These are phyloP conservation scores for Poeciliopsis infans DNA, from an alignment of 2,797 vertebrate genomes.

Conservation along the genomic window DNA sequence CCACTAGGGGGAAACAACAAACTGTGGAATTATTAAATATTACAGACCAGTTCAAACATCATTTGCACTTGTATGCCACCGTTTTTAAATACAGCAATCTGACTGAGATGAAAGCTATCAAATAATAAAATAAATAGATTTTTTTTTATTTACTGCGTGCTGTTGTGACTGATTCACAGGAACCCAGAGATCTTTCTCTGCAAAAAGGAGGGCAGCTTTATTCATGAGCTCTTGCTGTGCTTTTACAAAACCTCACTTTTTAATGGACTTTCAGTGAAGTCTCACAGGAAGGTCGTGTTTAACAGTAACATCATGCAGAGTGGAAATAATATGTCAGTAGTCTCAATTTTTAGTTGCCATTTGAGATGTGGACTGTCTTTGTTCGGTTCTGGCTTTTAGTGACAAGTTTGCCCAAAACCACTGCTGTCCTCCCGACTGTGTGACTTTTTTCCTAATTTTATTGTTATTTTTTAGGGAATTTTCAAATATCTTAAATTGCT, in stretches of 20 bases:
- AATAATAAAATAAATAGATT: constrained; percentile 42
- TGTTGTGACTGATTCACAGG: constrained; percentile 26
- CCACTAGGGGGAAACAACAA: constrained; percentile 80
- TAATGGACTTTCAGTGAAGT: constrained; percentile 40
- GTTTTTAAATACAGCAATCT: constrained; percentile 27
- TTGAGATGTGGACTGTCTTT: constrained; percentile 28
- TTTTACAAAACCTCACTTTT: constrained; percentile 51
- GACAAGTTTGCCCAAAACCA: constrained; percentile 20
- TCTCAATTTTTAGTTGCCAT: constrained; percentile 20
- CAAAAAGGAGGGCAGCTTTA: constrained; percentile 25
- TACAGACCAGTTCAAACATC: constrained; percentile 30
- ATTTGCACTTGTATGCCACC: constrained; percentile 28
- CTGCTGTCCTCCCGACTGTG: constrained; percentile 30
- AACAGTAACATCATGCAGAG: constrained; percentile 30
- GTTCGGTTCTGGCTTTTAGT: constrained; percentile 22
- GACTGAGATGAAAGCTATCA: constrained; percentile 27
- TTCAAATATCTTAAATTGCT: constrained; percentile 27
- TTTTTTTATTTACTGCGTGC: constrained; percentile 17
- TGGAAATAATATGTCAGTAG: constrained; percentile 25
- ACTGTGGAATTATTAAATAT: constrained; percentile 56
- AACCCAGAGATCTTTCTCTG: constrained; percentile 16
- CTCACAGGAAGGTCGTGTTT: constrained; percentile 41
- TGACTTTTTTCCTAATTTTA: background rate
- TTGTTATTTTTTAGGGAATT: constrained; percentile 27
- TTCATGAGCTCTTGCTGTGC: constrained; percentile 45